Base-by-base conservation (phyloP, 1,140 invertebrate genomes). In the Sogatella furcifera region DNA sequence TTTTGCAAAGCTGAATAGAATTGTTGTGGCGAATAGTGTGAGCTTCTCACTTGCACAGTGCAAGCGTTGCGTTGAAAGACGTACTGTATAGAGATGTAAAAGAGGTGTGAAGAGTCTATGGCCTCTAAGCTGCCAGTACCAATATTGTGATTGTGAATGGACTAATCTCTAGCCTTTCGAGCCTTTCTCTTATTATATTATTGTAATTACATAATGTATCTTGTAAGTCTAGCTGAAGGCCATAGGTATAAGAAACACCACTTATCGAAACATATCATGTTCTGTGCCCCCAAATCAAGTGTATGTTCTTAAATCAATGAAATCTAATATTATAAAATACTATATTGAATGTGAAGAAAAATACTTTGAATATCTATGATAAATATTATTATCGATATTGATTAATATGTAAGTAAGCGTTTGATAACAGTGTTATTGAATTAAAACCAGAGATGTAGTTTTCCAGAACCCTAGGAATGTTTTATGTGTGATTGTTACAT, bases 221-320 rank as follows among this genome's bases (percentile, higher is more conserved):
- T 38, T 38, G 34, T 38, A 38, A 38, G 34, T 38, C 34, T 38
- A 38, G 55, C 43, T 28, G 38, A 17, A 28, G 62, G 61, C 55
- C 62, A 55, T 59, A 43, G 52, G 52, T 38, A 31, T 42, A 52
- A 65, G 63, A 65, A 65, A 65, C 64, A 65, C 64, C 64, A 52
- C 57, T 62, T 38, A 65, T 65, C 64, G 62, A 65, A 65, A 65
- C 64, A 65, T 65, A 65, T 65, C 64, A 65, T 65, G 59, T 63
- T 52, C 61, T 59, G 64, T 65, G 64, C 64, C 64, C 64, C 64
- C 64, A 63, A 52, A 63, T 64, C 61, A 65, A 65, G 64, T 65
- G 64, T 65, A 65, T 55, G 63, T 65, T 65, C 64, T 65, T 65
- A 65, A 65, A 65, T 65, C 64, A 59, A 56, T 65, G 63, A 59